Conservation (phyloP, 2,113 vertebrate species). For the Nerophis ophidion region DNA sequence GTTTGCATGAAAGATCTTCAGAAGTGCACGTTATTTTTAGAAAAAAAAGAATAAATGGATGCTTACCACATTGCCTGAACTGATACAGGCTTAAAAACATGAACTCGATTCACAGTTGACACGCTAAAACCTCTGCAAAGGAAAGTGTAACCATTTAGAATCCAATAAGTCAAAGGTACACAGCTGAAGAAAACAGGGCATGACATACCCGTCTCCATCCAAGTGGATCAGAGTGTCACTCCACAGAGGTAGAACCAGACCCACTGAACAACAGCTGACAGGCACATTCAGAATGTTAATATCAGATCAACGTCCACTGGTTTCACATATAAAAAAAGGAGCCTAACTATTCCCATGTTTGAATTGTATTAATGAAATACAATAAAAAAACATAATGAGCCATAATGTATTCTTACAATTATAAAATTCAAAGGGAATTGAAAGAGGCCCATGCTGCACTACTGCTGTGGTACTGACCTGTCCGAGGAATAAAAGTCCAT, state of each 20-base stretch:
- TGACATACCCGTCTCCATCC: slow-evolving; percentile 92
- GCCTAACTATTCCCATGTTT: neutral
- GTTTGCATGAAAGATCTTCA: neutral
- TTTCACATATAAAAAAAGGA: neutral
- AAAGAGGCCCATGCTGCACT: too few relatives aligned
- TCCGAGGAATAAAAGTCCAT: slow-evolving; percentile 92
- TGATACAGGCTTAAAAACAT: slow-evolving; percentile 96
- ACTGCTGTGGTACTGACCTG: slow-evolving; percentile 69
- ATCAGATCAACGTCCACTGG: neutral
- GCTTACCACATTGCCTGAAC: slow-evolving; percentile 98
- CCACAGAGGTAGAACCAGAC: slow-evolving; percentile 95
- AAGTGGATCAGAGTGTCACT: slow-evolving; percentile 96
- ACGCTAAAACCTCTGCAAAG: slow-evolving; percentile 87
- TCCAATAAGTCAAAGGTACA: neutral
- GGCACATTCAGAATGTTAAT: slow-evolving; percentile 38
- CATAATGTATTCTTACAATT: neutral
- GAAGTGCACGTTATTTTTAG: neutral
- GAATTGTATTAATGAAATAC: neutral
- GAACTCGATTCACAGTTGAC: slow-evolving; percentile 91
- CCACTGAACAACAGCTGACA: slow-evolving; percentile 84
- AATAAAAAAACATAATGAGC: too few relatives aligned
- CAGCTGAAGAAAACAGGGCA: slow-evolving; percentile 34
- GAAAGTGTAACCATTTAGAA: neutral
- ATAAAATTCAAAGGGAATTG: neutral
- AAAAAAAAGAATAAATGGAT: neutral